Percentiles rank a stretch among this genome's conserved stretches.
Evolutionary conservation across 2,888 invertebrate species (phyloP).

Genomic region (Orchesellides sinensis): DNA sequence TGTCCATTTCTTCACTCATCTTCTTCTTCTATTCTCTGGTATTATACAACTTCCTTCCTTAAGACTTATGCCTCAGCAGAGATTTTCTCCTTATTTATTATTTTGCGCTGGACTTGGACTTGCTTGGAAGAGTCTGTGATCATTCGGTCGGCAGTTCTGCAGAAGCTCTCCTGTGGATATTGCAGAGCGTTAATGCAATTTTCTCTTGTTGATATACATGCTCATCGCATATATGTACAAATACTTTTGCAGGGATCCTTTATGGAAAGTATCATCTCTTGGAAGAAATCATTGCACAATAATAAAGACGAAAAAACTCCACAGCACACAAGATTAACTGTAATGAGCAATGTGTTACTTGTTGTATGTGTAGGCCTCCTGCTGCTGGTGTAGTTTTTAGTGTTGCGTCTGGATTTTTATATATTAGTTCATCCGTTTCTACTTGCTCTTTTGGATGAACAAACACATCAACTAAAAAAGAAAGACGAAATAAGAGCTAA

Average conservation of each 20-base stretch:
- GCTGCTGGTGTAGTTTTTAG: neutral
- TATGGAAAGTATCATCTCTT: constrained; percentile 25
- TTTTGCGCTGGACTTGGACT: neutral
- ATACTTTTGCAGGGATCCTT: neutral
- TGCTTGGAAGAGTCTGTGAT: neutral
- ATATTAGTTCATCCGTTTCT: neutral
- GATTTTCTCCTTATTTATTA: neutral
- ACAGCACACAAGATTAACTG: neutral
- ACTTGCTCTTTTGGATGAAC: constrained; percentile 15
- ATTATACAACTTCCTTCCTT: neutral
- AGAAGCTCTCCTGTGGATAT: constrained; percentile 27
- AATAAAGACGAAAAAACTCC: no score
- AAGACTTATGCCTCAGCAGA: neutral
- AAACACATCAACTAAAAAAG: constrained; percentile 23
- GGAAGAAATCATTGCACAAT: constrained; percentile 30
- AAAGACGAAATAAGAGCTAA: no score
- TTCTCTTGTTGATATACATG: constrained; percentile 2
- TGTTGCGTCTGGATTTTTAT: neutral
- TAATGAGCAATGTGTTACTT: constrained; percentile 15
- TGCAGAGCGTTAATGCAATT: constrained; percentile 40
- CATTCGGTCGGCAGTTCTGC: neutral
- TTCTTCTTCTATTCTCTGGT: neutral
- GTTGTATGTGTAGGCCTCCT: constrained; percentile 8
- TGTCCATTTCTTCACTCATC: constrained; percentile 12
- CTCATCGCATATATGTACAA: neutral